Percentiles rank a stretch among this genome's conserved stretches.
phyloP scores from a whole-genome alignment of 2,113 vertebrate species.

The Petrocephalus zakoni region DNA sequence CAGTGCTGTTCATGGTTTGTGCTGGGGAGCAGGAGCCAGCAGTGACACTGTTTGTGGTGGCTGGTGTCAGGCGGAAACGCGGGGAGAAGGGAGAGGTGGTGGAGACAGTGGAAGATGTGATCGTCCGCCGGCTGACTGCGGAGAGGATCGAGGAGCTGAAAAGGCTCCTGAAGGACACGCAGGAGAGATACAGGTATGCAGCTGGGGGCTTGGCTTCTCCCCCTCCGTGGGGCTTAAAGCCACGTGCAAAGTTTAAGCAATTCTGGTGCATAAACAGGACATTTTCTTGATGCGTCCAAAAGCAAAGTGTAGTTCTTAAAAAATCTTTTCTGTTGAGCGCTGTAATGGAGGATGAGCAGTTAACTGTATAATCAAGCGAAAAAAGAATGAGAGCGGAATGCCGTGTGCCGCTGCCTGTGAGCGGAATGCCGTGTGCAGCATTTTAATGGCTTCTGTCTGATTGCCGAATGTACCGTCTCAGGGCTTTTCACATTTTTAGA shows the following conservation, averaged over 20 bases:
- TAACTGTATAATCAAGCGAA: neutral
- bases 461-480: neutral
- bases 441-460: neutral
- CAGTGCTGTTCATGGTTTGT: neutral
- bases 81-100: conserved; percentile 98
- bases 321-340: neutral
- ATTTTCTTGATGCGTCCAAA: neutral
- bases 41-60: neutral
- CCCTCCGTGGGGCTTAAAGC: neutral
- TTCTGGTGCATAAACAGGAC: neutral
- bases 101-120: conserved; percentile 97
- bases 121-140: conserved; percentile 86
- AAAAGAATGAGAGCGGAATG: neutral
- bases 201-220: neutral
- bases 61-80: conserved; percentile 76
- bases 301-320: neutral
- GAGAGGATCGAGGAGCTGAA: conserved; percentile 95
- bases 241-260: neutral
- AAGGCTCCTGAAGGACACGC: conserved; percentile 91
- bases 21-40: neutral
- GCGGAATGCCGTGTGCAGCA: neutral
- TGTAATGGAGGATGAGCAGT: neutral
- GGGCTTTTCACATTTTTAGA: neutral
- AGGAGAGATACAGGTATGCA: conserved; percentile 87
- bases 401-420: neutral